Evolutionary conservation across 2,888 invertebrate species (phyloP).

Genomic region (Oligia latruncula): DNA sequence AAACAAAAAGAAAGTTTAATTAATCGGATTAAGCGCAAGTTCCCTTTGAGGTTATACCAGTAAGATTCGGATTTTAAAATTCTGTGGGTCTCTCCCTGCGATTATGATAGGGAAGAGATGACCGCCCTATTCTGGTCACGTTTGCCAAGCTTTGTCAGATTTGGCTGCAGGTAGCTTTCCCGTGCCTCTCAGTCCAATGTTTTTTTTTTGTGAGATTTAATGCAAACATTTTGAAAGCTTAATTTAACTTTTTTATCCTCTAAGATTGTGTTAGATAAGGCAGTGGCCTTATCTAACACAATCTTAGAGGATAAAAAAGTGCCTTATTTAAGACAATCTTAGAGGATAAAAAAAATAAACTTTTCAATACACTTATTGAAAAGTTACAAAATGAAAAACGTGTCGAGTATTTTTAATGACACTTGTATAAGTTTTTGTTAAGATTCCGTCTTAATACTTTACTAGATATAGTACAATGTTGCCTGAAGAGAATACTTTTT

Average conservation of each 20-base stretch:
- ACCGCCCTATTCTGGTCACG: conserved; percentile 83
- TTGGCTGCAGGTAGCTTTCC: conserved; percentile 77
- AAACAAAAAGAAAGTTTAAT: conserved; percentile 28
- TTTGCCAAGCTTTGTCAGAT: conserved; percentile 82
- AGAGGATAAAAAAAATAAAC: too few species aligned
- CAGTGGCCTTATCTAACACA: too few species aligned
- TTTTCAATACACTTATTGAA: not conserved
- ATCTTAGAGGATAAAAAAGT: too few species aligned
- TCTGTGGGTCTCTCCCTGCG: conserved; percentile 77
- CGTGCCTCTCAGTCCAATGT: conserved; percentile 42
- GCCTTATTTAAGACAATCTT: too few species aligned
- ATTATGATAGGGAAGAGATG: conserved; percentile 82
- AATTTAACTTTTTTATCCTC: not conserved
- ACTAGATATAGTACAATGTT: too few species aligned
- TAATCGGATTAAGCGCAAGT: conserved; percentile 43
- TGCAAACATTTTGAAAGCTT: conserved; percentile 21
- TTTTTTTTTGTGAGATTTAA: conserved; percentile 34
- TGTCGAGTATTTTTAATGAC: conserved; percentile 12
- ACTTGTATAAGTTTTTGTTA: not conserved
- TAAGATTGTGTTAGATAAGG: conserved; percentile 30
- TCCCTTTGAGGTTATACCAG: conserved; percentile 69
- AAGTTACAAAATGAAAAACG: conserved; percentile 5
- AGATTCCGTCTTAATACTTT: too few species aligned
- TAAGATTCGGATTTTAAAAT: conserved; percentile 79
- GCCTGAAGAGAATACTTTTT: too few species aligned